These are phyloP conservation scores for Syncerus caffer DNA, from an alignment of 2,797 vertebrate genomes.

Conservation along the genomic window DNA sequence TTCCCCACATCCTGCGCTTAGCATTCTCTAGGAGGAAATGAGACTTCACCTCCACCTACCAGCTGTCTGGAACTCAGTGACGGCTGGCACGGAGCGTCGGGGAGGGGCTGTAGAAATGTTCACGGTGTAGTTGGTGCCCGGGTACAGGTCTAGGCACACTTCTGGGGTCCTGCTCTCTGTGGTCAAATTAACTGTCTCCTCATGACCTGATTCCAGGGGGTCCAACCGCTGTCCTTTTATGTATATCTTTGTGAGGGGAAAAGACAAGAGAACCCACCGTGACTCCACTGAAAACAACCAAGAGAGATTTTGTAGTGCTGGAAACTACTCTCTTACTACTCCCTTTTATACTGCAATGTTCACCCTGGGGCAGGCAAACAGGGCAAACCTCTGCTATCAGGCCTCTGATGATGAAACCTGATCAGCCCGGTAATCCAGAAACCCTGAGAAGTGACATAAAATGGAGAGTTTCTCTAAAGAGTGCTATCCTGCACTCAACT, in stretches of 20 bases:
- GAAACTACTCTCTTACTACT: accelerated
- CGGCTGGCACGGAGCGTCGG: constrained; percentile 78
- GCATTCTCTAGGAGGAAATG: not conserved
- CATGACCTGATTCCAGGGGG: constrained; percentile 79
- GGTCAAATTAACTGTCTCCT: constrained; percentile 77
- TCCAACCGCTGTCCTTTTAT: constrained; percentile 83
- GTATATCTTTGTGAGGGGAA: constrained; percentile 75
- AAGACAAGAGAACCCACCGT: not conserved
- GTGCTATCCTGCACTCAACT: not conserved
- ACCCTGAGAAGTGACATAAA: not conserved
- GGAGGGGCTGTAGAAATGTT: constrained; percentile 82
- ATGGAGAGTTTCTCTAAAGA: not conserved
- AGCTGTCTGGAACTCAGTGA: constrained; percentile 82
- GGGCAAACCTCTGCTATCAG: not conserved
- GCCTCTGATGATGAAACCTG: not conserved
- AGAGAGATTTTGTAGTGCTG: not conserved
- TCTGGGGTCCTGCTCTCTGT: constrained; percentile 79
- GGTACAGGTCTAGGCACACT: constrained; percentile 86
- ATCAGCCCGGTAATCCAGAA: not conserved
- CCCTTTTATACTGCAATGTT: not conserved
- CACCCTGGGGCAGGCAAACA: not conserved
- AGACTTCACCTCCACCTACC: constrained; percentile 78
- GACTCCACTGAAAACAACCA: not conserved
- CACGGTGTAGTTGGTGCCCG: constrained; percentile 88
- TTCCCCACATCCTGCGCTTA: not conserved